Base-by-base conservation (phyloP, 2,888 invertebrate species). In the Scelioninae gen. 1 region DNA sequence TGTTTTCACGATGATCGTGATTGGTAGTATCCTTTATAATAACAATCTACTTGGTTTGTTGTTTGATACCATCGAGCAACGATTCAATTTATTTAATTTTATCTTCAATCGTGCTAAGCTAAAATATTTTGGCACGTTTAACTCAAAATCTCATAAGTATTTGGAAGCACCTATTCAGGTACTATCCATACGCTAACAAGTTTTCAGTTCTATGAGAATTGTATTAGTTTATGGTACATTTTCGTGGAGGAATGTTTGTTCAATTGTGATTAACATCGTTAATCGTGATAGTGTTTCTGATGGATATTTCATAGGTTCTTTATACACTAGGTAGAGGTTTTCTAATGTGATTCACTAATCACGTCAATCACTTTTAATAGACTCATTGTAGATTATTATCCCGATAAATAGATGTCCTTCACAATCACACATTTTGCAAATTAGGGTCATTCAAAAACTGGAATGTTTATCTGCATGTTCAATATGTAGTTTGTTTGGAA, bases 21-120 rank as follows among this genome's bases (percentile, higher is more conserved):
- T 90, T 85, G 90, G 88, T 89, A 90, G 89, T 88, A 86, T 90
- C 87, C 84, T 92, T 87, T 90, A 89, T 89, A 90, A 89, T 90
- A 90, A 88, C 88, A 87, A 87, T 84, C 87, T 83, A 86, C 69
- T 91, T 85, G 88, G 87, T 90, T 89, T 90, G 87, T 88, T 91
- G 77, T 88, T 89, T 87, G 88, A 87, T 86, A 85, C 86, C 85
- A 81, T 89, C 84, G 86, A 89, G 82, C 89, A 89, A 87, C 88
- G 86, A 85, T 85, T 84, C 53, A 83, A 86, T 88, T 88, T 88
- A 81, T 87, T 80, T 86, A 84, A 82, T 86, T 89, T 88, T 86
- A 72, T 80, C 71, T 65, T 87, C 86, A 87, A 86, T 87, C 84
- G 82, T 84, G 71, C 86, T 84, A 87, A 88, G 85, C 84, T 53